Evolutionary conservation across 1,140 invertebrate species (phyloP).

Genomic region (Anthonomus grandis): DNA sequence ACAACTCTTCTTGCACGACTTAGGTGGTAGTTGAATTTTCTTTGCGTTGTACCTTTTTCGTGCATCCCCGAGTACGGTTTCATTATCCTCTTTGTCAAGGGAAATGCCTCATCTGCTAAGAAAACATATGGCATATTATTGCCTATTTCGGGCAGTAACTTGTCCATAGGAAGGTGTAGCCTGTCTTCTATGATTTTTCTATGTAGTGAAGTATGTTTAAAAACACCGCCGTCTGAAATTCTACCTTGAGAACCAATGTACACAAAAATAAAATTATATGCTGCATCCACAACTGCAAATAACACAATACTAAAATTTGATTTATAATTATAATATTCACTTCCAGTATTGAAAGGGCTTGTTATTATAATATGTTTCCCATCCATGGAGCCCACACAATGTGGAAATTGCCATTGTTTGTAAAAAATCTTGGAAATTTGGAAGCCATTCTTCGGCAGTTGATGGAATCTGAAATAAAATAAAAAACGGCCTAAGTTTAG

Average conservation of each 20-base stretch:
- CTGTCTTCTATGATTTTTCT: conserved; percentile 8
- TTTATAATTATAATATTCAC: conserved; percentile 51
- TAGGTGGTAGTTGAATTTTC: conserved; percentile 46
- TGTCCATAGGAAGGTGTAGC: neutral
- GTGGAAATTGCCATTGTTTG: conserved; percentile 22
- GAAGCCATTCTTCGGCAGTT: conserved; percentile 14
- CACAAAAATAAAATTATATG: conserved; percentile 46
- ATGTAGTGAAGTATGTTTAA: conserved; percentile 4
- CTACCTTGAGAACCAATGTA: conserved; percentile 44
- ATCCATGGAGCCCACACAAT: conserved; percentile 38
- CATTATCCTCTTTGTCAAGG: conserved; percentile 47
- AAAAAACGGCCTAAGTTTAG: too few relatives aligned
- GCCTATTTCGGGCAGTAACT: neutral
- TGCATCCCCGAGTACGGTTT: conserved; percentile 48
- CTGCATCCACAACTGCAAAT: conserved; percentile 46
- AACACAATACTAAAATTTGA: conserved; percentile 48
- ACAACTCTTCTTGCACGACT: conserved; percentile 45
- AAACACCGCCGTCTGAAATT: conserved; percentile 18
- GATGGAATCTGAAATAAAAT: conserved; percentile 11
- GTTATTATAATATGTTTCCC: conserved; percentile 44
- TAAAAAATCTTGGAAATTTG: conserved; percentile 13
- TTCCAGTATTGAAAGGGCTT: conserved; percentile 39
- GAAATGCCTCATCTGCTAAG: conserved; percentile 54
- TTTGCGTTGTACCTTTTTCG: conserved; percentile 33
- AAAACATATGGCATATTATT: conserved; percentile 30